These are phyloP conservation scores for Platypus cylindrus DNA, from an alignment of 2,888 invertebrate genomes.

Conservation along the genomic window DNA sequence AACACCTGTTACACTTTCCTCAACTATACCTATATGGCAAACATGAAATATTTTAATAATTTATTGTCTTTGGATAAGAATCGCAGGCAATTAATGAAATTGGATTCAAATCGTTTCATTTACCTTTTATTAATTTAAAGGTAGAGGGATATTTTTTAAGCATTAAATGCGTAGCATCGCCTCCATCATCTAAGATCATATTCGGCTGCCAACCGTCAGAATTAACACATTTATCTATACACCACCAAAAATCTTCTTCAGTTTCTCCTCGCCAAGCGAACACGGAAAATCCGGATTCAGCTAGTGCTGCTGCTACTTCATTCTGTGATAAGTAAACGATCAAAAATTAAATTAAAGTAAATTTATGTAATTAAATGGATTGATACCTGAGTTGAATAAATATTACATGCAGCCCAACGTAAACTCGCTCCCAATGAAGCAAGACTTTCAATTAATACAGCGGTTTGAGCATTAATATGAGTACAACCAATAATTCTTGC, in stretches of 20 bases:
- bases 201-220: slow-evolving; percentile 92
- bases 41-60: not conserved
- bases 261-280: slow-evolving; percentile 97
- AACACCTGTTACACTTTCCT: slow-evolving; percentile 97
- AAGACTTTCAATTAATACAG: slow-evolving; percentile 84
- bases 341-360: too few relatives aligned
- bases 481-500: slow-evolving; percentile 93
- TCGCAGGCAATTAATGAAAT: too few relatives aligned
- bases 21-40: slow-evolving; percentile 67
- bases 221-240: slow-evolving; percentile 90
- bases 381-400: slow-evolving; percentile 82
- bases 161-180: slow-evolving; percentile 93
- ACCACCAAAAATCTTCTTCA: slow-evolving; percentile 99
- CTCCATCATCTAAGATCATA: slow-evolving; percentile 95
- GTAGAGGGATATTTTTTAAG: slow-evolving; percentile 87
- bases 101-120: slow-evolving; percentile 6
- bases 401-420: slow-evolving; percentile 95
- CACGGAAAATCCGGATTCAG: slow-evolving; percentile 78
- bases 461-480: slow-evolving; percentile 97
- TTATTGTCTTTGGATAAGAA: not conserved
- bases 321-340: slow-evolving; percentile 49
- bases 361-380: too few relatives aligned
- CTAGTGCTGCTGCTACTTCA: slow-evolving; percentile 91
- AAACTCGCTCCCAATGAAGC: slow-evolving; percentile 81
- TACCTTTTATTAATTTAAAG: slow-evolving; percentile 84